Percentiles rank a stretch among this genome's conserved stretches.
These are phyloP conservation scores for Equus quagga DNA, from an alignment of 2,113 vertebrate genomes.

Conservation along the genomic window DNA sequence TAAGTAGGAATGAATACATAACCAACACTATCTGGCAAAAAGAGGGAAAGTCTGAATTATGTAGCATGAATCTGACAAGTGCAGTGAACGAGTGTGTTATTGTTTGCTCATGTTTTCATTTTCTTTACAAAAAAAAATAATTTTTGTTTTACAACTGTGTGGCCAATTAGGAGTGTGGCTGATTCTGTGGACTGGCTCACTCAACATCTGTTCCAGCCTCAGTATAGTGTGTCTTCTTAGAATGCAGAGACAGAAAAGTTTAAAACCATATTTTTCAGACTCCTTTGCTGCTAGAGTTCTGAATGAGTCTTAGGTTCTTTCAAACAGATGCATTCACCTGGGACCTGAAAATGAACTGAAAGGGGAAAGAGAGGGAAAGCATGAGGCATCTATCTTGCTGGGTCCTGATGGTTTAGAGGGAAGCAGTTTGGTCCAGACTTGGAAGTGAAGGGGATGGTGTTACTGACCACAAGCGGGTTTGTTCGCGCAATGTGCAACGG, in stretches of 20 bases:
- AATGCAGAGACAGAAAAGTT: not conserved
- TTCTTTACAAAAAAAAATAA: conserved; percentile 66
- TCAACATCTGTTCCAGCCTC: conserved; percentile 8
- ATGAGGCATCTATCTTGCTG: not conserved
- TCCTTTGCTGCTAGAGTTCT: conserved; percentile 7
- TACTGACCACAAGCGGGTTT: no score
- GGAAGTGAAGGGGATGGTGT: not conserved
- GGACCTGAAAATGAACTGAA: not conserved
- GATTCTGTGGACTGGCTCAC: not conserved
- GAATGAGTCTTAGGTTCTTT: not conserved
- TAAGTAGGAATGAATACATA: conserved; percentile 24
- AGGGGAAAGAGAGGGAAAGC: not conserved
- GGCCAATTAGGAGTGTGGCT: not conserved
- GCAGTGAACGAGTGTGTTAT: conserved; percentile 1
- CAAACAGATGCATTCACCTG: not conserved
- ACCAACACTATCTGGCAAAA: conserved; percentile 34
- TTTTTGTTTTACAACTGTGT: conserved; percentile 62
- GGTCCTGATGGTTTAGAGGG: not conserved
- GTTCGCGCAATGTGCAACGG: no score
- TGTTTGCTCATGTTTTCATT: conserved; percentile 58
- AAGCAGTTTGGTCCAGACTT: not conserved
- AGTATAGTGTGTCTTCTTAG: not conserved
- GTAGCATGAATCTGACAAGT: conserved; percentile 39
- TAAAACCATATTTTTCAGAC: not conserved
- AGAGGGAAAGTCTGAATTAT: conserved; percentile 23